Conservation (phyloP, 2,888 invertebrate genomes). For the Drosophila maculinotata region DNA sequence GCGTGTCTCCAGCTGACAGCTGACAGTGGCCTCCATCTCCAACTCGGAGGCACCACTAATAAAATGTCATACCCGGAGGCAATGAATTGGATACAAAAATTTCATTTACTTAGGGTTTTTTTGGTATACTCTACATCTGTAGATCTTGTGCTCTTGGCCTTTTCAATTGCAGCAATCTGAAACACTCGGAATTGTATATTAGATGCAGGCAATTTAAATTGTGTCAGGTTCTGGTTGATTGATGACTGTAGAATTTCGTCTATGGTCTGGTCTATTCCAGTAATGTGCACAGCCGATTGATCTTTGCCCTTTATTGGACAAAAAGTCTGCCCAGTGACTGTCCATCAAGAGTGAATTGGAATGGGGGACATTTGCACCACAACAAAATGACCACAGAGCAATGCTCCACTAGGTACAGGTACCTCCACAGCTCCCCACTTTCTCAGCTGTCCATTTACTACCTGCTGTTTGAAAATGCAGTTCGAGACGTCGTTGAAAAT, state of each 20-base stretch:
- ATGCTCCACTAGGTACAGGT: conserved; percentile 14
- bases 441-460: conserved; percentile 53
- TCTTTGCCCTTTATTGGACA: conserved; percentile 53
- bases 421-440: conserved; percentile 1
- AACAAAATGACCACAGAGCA: conserved; percentile 38
- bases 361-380: conserved; percentile 54
- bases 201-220: conserved; percentile 74
- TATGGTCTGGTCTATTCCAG: conserved; percentile 26
- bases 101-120: conserved; percentile 41
- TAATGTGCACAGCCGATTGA: no score
- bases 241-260: conserved; percentile 64
- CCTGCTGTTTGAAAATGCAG: conserved; percentile 72
- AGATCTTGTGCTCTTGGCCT: conserved; percentile 20
- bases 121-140: background rate
- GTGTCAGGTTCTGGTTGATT: conserved; percentile 73
- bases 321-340: conserved; percentile 41
- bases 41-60: conserved; percentile 20
- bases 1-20: conserved; percentile 65
- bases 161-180: conserved; percentile 47
- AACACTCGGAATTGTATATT: conserved; percentile 29
- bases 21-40: conserved; percentile 57
- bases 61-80: conserved; percentile 43
- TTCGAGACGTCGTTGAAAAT: conserved; percentile 67
- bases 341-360: conserved; percentile 56
- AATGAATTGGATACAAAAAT: conserved; percentile 39